These are phyloP conservation scores for Hiodon alosoides DNA, from an alignment of 2,113 vertebrate species.

Conservation along the genomic window DNA sequence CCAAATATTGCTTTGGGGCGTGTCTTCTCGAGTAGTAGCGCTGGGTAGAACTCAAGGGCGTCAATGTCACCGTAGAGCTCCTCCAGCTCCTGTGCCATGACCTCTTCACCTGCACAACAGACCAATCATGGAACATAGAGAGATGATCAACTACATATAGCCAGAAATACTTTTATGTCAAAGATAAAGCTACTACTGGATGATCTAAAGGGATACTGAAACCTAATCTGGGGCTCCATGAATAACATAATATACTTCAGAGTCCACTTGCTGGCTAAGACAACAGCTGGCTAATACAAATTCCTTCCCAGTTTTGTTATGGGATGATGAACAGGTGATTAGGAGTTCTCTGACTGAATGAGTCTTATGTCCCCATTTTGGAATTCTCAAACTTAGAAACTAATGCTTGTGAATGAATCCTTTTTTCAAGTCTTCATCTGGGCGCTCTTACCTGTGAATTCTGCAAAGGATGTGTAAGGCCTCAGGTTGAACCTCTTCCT, in stretches of 20 bases:
- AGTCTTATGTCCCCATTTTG: neutral
- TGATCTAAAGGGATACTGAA: neutral
- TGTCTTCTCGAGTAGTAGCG: conserved; percentile 77
- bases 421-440: neutral
- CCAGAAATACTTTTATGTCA: neutral
- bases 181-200: neutral
- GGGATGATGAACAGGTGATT: neutral
- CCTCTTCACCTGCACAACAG: conserved; percentile 64
- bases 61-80: conserved; percentile 87
- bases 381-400: neutral
- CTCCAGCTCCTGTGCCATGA: conserved; percentile 71
- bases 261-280: neutral
- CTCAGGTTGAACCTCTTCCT: conserved; percentile 68
- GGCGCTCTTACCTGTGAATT: conserved; percentile 20
- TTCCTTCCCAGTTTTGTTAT: neutral
- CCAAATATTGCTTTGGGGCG: conserved; percentile 74
- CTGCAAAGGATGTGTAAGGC: conserved; percentile 66
- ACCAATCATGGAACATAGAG: neutral
- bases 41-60: conserved; percentile 82
- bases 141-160: neutral
- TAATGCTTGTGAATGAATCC: too few species aligned
- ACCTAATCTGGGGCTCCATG: neutral
- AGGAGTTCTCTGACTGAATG: neutral
- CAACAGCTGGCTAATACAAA: neutral
- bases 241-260: neutral